These are phyloP conservation scores for Hippocampus abdominalis DNA, from an alignment of 2,113 vertebrate species.

Conservation along the genomic window DNA sequence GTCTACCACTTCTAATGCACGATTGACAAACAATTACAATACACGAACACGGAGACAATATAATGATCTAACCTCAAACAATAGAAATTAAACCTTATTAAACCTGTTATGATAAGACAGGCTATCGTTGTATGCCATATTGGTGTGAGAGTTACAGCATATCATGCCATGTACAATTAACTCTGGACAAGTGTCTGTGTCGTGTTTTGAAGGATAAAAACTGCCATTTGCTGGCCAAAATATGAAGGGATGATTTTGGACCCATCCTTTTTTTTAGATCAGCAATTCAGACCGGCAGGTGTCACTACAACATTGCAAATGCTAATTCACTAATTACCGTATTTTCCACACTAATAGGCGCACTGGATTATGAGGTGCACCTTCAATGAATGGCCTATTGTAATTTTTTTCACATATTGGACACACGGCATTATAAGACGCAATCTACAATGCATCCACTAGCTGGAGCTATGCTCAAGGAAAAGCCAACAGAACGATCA, in stretches of 20 bases:
- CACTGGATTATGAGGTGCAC: no score
- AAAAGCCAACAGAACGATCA: no score
- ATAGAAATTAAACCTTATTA: neutral
- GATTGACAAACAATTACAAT: neutral
- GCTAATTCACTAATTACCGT: constrained; percentile 14
- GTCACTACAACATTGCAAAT: constrained; percentile 52
- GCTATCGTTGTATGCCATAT: neutral
- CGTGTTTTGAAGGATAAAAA: constrained; percentile 21
- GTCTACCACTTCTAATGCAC: neutral
- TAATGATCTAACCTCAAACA: neutral
- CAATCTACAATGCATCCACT: no score
- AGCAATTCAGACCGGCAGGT: constrained; percentile 48
- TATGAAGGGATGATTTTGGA: constrained; percentile 34
- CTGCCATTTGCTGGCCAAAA: constrained; percentile 13
- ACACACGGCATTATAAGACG: no score
- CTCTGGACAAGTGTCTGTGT: constrained; percentile 16
- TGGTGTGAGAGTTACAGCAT: neutral
- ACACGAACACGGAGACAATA: neutral
- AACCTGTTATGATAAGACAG: neutral
- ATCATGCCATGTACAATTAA: constrained; percentile 6
- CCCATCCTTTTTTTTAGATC: constrained; percentile 41
- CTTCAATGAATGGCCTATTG: no score
- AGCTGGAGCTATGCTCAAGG: no score
- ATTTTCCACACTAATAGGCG: neutral
- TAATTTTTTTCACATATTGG: no score